Conservation (phyloP, 2,888 invertebrate genomes). For the Dicyrtomina minuta region DNA sequence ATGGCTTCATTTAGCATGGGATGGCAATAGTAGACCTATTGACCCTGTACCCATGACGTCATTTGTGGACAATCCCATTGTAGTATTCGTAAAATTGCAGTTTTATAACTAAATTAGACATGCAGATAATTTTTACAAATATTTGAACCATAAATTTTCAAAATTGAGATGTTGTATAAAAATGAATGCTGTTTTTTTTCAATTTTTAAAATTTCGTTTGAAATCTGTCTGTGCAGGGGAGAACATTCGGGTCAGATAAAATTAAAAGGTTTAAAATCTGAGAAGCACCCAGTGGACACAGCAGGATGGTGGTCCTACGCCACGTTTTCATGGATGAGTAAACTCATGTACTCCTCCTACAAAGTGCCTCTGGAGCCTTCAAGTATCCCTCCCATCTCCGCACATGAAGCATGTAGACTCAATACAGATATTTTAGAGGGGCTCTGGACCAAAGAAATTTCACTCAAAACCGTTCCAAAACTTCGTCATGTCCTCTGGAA, state of each 20-base stretch:
- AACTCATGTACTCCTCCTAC: slow-evolving; percentile 60
- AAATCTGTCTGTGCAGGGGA: too few species aligned
- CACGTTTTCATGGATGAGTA: slow-evolving; percentile 61
- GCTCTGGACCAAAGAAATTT: slow-evolving; percentile 61
- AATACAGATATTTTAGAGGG: slow-evolving; percentile 58
- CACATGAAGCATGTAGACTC: slow-evolving; percentile 39
- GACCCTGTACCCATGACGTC: background rate
- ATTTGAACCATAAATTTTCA: too few species aligned
- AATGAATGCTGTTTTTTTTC: too few species aligned
- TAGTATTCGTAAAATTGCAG: too few species aligned
- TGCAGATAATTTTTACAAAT: too few species aligned
- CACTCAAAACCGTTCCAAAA: slow-evolving; percentile 56
- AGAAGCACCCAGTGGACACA: slow-evolving; percentile 56
- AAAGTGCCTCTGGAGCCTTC: slow-evolving; percentile 58
- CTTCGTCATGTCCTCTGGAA: slow-evolving; percentile 59
- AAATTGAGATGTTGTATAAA: too few species aligned
- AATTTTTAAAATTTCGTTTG: too few species aligned
- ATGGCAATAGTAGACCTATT: too few species aligned
- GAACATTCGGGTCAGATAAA: background rate
- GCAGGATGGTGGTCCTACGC: slow-evolving; percentile 61
- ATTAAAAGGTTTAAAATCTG: background rate
- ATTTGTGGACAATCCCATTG: too few species aligned
- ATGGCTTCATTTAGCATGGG: background rate
- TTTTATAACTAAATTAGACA: too few species aligned
- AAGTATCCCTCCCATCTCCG: slow-evolving; percentile 39